Percentiles rank a stretch among this genome's conserved stretches.
These are phyloP conservation scores for Pelosia muscerda DNA, from an alignment of 2,888 invertebrate species.

Conservation along the genomic window DNA sequence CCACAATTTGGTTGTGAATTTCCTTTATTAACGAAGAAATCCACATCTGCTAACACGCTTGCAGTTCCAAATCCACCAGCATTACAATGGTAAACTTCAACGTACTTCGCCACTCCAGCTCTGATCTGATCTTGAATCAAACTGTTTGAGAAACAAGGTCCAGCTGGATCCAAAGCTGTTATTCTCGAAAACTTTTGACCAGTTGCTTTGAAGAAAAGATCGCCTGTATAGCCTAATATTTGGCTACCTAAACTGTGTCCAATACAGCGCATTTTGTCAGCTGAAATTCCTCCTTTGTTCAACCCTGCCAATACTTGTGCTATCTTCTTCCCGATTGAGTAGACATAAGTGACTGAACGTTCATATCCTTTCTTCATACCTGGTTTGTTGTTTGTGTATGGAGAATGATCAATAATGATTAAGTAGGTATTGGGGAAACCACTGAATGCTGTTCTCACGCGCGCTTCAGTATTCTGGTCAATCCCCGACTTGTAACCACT, in stretches of 20 bases:
- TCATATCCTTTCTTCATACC: constrained; percentile 75
- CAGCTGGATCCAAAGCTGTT: constrained; percentile 80
- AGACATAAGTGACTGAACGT: constrained; percentile 74
- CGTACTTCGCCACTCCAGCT: constrained; percentile 86
- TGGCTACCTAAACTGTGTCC: constrained; percentile 81
- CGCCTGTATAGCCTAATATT: constrained; percentile 73
- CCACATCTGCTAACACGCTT: constrained; percentile 83
- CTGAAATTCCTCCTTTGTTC: constrained; percentile 63
- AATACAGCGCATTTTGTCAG: constrained; percentile 74
- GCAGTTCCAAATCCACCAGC: constrained; percentile 83
- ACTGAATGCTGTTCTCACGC: constrained; percentile 70
- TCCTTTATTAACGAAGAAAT: constrained; percentile 88
- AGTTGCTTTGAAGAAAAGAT: constrained; percentile 64
- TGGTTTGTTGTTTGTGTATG: constrained; percentile 72
- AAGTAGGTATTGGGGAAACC: constrained; percentile 74
- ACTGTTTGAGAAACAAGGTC: constrained; percentile 78
- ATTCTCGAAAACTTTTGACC: constrained; percentile 69
- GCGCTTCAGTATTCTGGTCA: constrained; percentile 70
- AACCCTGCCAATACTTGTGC: constrained; percentile 67
- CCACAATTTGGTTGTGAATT: constrained; percentile 85
- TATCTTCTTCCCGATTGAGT: constrained; percentile 76
- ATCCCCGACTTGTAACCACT: constrained; percentile 78
- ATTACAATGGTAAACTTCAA: constrained; percentile 88
- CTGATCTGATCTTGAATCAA: constrained; percentile 79
- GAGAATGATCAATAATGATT: constrained; percentile 79